Evolutionary conservation across 2,797 vertebrate genomes (phyloP).

Genomic region (Sylvia borin): DNA sequence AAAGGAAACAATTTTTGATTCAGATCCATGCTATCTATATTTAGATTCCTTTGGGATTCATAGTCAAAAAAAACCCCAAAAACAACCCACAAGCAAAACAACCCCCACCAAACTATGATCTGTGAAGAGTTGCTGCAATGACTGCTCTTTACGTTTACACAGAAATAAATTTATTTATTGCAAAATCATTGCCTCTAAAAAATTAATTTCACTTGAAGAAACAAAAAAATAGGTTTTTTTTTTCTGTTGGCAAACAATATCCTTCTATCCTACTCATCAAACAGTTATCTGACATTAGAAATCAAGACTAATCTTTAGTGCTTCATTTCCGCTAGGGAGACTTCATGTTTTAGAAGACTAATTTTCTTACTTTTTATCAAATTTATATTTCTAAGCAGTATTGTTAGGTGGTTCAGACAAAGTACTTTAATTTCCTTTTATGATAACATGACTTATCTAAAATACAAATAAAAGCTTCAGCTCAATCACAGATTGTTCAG

Average conservation of each 20-base stretch:
- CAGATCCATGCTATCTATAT: neutral
- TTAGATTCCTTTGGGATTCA: neutral
- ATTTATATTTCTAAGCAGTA: neutral
- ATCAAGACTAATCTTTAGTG: neutral
- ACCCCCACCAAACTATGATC: rapidly evolving
- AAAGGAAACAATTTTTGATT: neutral
- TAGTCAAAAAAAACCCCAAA: neutral
- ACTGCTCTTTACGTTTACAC: neutral
- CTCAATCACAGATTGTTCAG: neutral
- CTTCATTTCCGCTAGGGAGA: neutral
- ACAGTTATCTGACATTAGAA: neutral
- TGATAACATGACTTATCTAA: neutral
- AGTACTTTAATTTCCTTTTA: neutral
- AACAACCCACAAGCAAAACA: neutral
- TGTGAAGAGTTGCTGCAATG: neutral
- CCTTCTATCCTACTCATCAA: neutral
- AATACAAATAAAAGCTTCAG: neutral
- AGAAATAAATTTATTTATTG: neutral
- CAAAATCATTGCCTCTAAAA: neutral
- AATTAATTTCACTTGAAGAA: neutral
- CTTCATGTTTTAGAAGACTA: neutral
- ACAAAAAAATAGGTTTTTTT: neutral
- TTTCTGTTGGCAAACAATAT: neutral
- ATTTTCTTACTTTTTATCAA: neutral
- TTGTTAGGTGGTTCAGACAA: neutral